Evolutionary conservation across 2,113 vertebrate genomes (phyloP), one percentile per base, ranked within the genome.

Genomic region (Podiceps cristatus): DNA sequence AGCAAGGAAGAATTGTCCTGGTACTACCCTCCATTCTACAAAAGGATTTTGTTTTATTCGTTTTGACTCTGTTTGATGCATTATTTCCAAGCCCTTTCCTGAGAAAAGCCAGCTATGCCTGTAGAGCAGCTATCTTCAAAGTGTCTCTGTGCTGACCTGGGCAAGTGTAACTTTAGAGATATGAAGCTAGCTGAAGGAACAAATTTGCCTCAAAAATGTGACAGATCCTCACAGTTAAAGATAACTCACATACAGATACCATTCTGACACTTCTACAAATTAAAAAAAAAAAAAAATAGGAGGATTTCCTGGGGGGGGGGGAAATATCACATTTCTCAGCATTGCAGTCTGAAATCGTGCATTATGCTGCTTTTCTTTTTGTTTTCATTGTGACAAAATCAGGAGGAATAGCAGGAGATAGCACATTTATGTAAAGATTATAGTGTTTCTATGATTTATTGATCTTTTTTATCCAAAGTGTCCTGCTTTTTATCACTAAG

Each of bases 401-500:
- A 29, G 22, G 35, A 93, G 58, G 28, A 90, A 40, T 44, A 88
- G 73, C 62, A 72, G 53, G 79, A 93, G 81, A 78, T 94, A 88
- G 58, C 53, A 79, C 29, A 64, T 37, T 62, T 1, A 3, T 88
- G 56, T 88, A 73, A 86, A 95, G 69, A 85, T 49, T 45, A 14
- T 44, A 77, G 64, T 31, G 28, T 74, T 86, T 86, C 68, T 94
- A 1, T 91, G 60, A 28, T 86, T 69, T 93, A 83, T 81, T 88
- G 45, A 69, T 49, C 52, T 35, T 9, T 33, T 69, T 86, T 89
- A 72, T 76, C 42, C 28, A 49, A 95, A 81, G 23, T 63, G 64
- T 80, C 50, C 72, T 77, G 23, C 37, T 42, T 85, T 93, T 96
- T 89, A 42, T 95, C 86, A 76, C 27, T 88, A 76, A 95, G 31